These are phyloP conservation scores for Dyspetes luteomarginatus DNA, from an alignment of 2,888 invertebrate genomes.

Conservation along the genomic window DNA sequence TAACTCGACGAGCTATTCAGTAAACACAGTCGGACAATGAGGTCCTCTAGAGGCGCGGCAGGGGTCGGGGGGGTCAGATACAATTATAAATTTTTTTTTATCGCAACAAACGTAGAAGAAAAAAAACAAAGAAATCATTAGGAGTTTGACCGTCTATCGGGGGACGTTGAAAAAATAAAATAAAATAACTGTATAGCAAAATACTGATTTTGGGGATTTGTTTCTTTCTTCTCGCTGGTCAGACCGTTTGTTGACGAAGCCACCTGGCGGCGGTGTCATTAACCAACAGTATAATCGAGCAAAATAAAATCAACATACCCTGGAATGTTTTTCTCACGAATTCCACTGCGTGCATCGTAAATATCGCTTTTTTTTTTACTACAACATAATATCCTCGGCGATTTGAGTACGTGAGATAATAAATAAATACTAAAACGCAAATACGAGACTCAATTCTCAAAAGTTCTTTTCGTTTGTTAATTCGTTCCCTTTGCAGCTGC, in stretches of 20 bases:
- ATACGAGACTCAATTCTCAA: conserved; percentile 59
- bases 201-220: conserved; percentile 79
- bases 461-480: conserved; percentile 13
- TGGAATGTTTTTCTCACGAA: conserved; percentile 1
- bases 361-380: conserved; percentile 14
- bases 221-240: conserved; percentile 28
- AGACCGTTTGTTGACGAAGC: too few species aligned
- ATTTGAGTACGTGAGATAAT: conserved; percentile 74
- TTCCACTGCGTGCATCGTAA: conserved; percentile 2
- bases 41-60: neutral
- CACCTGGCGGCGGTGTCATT: too few species aligned
- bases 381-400: too few species aligned
- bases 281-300: too few species aligned
- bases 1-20: conserved; percentile 59
- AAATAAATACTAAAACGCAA: conserved; percentile 78
- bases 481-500: conserved; percentile 7
- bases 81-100: conserved; percentile 35
- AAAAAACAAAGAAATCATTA: conserved; percentile 23
- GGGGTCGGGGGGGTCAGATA: neutral
- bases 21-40: conserved; percentile 1
- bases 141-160: conserved; percentile 39
- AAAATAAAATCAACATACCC: too few species aligned
- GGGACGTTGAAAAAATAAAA: conserved; percentile 11
- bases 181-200: conserved; percentile 66
- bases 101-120: conserved; percentile 33